These are phyloP conservation scores for Boleophthalmus pectinirostris DNA, from an alignment of 2,113 vertebrate species.

Conservation along the genomic window DNA sequence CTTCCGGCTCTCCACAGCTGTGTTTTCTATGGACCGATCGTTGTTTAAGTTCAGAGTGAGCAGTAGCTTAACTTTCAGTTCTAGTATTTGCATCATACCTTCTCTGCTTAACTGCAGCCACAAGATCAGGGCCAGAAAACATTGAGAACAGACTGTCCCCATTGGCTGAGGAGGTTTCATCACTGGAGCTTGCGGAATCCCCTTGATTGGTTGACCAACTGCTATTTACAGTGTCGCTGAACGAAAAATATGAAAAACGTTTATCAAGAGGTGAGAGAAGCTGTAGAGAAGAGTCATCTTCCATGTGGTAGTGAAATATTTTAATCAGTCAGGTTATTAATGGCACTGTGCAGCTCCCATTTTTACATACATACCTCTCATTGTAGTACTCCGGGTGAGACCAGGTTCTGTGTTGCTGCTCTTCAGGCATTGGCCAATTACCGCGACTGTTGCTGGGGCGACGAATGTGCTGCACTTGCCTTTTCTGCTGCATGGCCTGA, in stretches of 20 bases:
- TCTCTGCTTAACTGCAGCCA: conserved; percentile 96
- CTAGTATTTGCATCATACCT: conserved; percentile 72
- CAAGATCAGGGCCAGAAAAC: conserved; percentile 98
- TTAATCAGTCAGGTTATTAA: neutral
- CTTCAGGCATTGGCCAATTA: conserved; percentile 93
- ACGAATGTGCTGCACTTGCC: conserved; percentile 91
- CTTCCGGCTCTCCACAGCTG: conserved; percentile 95
- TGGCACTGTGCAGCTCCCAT: neutral
- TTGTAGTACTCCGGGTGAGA: conserved; percentile 93
- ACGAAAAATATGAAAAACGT: conserved; percentile 21
- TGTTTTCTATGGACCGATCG: conserved; percentile 83
- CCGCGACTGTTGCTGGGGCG: conserved; percentile 86
- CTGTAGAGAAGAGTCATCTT: neutral
- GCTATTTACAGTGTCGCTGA: conserved; percentile 87
- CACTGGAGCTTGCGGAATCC: conserved; percentile 95
- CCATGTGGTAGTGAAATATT: neutral
- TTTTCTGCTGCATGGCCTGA: conserved; percentile 98
- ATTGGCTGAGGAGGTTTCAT: conserved; percentile 96
- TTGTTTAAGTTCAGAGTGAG: neutral
- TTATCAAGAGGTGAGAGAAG: neutral
- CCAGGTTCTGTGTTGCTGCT: conserved; percentile 94
- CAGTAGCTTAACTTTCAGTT: neutral
- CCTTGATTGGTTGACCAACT: conserved; percentile 96
- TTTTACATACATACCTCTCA: conserved; percentile 85
- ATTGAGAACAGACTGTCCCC: conserved; percentile 99